These are phyloP conservation scores for Euglossa dilemma DNA, from an alignment of 1,140 invertebrate genomes.

Conservation along the genomic window DNA sequence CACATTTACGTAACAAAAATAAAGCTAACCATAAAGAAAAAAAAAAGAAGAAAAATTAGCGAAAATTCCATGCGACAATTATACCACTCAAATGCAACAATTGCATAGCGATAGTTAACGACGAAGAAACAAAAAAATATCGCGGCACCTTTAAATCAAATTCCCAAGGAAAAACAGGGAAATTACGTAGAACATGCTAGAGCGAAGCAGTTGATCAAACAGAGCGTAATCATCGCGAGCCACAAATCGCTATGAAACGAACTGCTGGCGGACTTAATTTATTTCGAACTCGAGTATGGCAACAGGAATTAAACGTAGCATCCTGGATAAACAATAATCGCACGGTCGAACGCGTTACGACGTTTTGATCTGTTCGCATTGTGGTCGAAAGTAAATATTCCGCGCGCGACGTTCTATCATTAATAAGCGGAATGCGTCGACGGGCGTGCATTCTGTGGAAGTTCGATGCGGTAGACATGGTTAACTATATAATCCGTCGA, in stretches of 20 bases:
- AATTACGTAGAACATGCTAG: slow-evolving; percentile 18
- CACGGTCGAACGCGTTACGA: slow-evolving; percentile 54
- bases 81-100: neutral
- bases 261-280: slow-evolving; percentile 47
- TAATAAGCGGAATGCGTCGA: slow-evolving; percentile 57
- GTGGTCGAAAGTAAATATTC: slow-evolving; percentile 63
- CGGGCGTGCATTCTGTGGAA: slow-evolving; percentile 44
- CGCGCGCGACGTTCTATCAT: slow-evolving; percentile 55
- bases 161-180: neutral
- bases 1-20: neutral
- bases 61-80: neutral
- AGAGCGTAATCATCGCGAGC: slow-evolving; percentile 36
- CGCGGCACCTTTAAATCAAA: slow-evolving; percentile 30
- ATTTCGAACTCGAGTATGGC: slow-evolving; percentile 32
- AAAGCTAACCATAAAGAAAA: neutral
- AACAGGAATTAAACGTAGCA: slow-evolving; percentile 61
- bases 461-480: slow-evolving; percentile 52
- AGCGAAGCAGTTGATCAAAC: slow-evolving; percentile 28
- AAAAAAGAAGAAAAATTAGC: neutral
- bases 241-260: slow-evolving; percentile 30
- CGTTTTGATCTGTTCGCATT: slow-evolving; percentile 62
- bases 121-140: too few relatives aligned
- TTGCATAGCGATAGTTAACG: neutral
- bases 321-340: slow-evolving; percentile 58
- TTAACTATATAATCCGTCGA: slow-evolving; percentile 53